Conservation (phyloP, 2,113 vertebrate species). For the Pseudolaguvia tuberculata region DNA sequence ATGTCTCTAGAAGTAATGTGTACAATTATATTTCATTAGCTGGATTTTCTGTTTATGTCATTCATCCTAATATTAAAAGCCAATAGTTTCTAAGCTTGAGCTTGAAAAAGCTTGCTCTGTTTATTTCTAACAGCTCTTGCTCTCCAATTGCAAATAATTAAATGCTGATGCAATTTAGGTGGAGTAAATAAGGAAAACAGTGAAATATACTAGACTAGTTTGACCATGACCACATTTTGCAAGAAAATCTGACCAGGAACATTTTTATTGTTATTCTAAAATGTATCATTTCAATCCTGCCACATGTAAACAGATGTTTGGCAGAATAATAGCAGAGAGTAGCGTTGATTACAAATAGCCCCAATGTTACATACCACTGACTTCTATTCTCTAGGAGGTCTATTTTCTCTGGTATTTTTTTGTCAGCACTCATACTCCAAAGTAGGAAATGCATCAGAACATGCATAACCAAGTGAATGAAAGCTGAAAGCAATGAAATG, state of each 20-base stretch:
- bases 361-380: slow-evolving; percentile 44
- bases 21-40: slow-evolving; percentile 10
- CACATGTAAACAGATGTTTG: slow-evolving; percentile 28
- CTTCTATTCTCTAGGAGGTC: slow-evolving; percentile 42
- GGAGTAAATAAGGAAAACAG: not conserved
- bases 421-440: slow-evolving; percentile 28
- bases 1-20: not conserved
- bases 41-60: slow-evolving; percentile 18
- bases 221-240: not conserved
- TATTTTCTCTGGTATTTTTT: slow-evolving; percentile 46
- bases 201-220: not conserved
- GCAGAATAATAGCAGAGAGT: slow-evolving; percentile 22
- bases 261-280: slow-evolving; percentile 44
- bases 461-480: slow-evolving; percentile 53
- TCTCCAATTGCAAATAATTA: not conserved
- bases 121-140: not conserved
- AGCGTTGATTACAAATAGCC: slow-evolving; percentile 48
- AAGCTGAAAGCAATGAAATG: slow-evolving; percentile 49
- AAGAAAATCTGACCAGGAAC: slow-evolving; percentile 12
- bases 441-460: slow-evolving; percentile 36
- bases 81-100: not conserved
- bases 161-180: not conserved
- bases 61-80: slow-evolving; percentile 11
- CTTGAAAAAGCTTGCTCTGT: not conserved
- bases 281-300: slow-evolving; percentile 36